phyloP scores from a whole-genome alignment of 2,888 invertebrate genomes.

The Agrilus biguttatus region DNA sequence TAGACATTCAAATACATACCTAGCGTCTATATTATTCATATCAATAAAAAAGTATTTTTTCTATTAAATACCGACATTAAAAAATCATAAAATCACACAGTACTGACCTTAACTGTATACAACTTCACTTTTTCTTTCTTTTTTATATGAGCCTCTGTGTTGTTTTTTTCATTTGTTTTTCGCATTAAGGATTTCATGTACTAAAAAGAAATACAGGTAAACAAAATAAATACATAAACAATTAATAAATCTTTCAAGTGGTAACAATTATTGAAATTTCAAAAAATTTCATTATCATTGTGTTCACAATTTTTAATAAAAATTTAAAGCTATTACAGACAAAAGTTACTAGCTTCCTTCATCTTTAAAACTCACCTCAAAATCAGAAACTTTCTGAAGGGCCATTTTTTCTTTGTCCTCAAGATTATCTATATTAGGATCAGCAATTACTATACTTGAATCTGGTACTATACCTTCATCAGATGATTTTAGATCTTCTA shows the following conservation, averaged over 20 bases:
- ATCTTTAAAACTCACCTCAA: slow-evolving; percentile 39
- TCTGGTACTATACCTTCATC: slow-evolving; percentile 25
- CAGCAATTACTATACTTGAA: slow-evolving; percentile 16
- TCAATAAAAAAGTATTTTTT: no score
- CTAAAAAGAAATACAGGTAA: slow-evolving; percentile 29
- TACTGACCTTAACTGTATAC: slow-evolving; percentile 44
- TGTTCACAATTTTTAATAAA: no score
- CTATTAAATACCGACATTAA: no score
- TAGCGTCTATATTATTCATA: no score
- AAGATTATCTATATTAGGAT: slow-evolving; percentile 16
- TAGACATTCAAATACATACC: not conserved
- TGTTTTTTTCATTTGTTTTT: slow-evolving; percentile 28
- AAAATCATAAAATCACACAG: not conserved
- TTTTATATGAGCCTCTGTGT: slow-evolving; percentile 30
- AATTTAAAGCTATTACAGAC: no score
- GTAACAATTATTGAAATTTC: no score
- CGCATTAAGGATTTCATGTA: slow-evolving; percentile 59
- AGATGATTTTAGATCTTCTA: slow-evolving; percentile 12
- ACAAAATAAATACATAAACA: slow-evolving; percentile 3
- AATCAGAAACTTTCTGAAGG: slow-evolving; percentile 59
- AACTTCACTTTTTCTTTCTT: slow-evolving; percentile 29
- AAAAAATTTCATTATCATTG: no score
- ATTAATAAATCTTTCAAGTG: no score
- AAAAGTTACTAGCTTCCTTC: not conserved
- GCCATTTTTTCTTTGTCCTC: slow-evolving; percentile 41